These are phyloP conservation scores for Pyrrhosoma nymphula DNA, from an alignment of 2,888 invertebrate genomes.

Conservation along the genomic window DNA sequence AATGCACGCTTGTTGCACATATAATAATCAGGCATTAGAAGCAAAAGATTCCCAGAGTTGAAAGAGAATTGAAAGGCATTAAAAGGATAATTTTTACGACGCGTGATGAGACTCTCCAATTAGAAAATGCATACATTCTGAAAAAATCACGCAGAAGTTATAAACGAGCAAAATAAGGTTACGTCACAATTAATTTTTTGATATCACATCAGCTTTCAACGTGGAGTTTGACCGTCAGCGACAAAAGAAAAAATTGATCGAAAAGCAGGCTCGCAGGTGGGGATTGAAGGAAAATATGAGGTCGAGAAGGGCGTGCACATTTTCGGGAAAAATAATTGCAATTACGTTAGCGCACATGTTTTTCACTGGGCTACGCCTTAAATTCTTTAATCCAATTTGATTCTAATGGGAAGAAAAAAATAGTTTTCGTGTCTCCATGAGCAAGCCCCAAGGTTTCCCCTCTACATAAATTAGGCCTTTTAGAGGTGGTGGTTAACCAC, in stretches of 20 bases:
- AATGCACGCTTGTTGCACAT: no score
- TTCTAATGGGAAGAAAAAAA: background rate
- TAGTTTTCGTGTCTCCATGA: background rate
- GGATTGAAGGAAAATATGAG: background rate
- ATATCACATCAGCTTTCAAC: background rate
- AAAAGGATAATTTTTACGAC: no score
- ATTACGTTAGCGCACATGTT: background rate
- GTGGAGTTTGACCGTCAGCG: background rate
- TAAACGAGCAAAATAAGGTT: background rate
- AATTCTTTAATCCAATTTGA: background rate
- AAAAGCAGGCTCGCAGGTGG: background rate
- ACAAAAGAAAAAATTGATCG: background rate
- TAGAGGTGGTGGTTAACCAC: background rate
- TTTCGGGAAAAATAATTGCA: background rate
- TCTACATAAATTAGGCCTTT: background rate
- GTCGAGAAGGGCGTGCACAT: background rate
- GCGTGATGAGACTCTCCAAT: no score
- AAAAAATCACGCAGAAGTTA: background rate
- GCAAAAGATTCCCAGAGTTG: no score
- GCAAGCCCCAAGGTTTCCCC: background rate
- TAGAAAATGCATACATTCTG: background rate
- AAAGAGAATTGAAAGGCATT: no score
- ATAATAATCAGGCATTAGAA: no score
- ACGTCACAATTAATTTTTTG: background rate
- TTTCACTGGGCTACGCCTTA: background rate